Conservation (phyloP, 2,888 invertebrate species). For the Oscheius sp. region DNA sequence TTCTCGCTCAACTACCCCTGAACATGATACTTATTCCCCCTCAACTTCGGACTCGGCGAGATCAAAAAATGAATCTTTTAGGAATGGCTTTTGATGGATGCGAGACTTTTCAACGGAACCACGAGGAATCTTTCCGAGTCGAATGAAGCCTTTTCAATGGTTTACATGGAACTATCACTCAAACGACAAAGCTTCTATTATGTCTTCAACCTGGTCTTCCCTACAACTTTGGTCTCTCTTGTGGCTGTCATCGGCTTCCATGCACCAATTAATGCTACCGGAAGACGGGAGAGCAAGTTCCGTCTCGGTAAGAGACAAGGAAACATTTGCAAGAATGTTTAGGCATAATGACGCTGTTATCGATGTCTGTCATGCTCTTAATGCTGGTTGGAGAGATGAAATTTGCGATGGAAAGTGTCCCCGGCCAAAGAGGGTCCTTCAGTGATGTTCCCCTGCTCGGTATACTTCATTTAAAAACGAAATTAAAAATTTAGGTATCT, state of each 20-base stretch:
- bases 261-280: conserved; percentile 73
- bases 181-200: conserved; percentile 73
- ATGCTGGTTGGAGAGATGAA: conserved; percentile 74
- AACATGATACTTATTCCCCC: background rate
- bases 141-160: conserved; percentile 67
- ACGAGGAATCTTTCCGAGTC: conserved; percentile 48
- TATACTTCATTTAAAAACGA: conserved; percentile 48
- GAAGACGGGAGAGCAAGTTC: conserved; percentile 68
- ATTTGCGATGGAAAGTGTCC: conserved; percentile 67
- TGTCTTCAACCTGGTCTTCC: conserved; percentile 74
- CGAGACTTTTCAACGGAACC: conserved; percentile 61
- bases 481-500: conserved; percentile 54
- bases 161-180: conserved; percentile 59
- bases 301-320: conserved; percentile 65
- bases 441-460: conserved; percentile 73
- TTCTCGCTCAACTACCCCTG: background rate
- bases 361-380: conserved; percentile 73
- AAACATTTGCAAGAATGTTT: background rate
- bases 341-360: conserved; percentile 73
- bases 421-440: conserved; percentile 71
- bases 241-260: conserved; percentile 74
- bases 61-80: conserved; percentile 20
- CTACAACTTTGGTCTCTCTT: conserved; percentile 73
- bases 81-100: conserved; percentile 60
- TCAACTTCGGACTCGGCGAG: too few species aligned